A percentile compares a stretch with the other conserved stretches of the same genome.
Conservation (phyloP, 2,113 vertebrate genomes). For the Etia nguti region DNA sequence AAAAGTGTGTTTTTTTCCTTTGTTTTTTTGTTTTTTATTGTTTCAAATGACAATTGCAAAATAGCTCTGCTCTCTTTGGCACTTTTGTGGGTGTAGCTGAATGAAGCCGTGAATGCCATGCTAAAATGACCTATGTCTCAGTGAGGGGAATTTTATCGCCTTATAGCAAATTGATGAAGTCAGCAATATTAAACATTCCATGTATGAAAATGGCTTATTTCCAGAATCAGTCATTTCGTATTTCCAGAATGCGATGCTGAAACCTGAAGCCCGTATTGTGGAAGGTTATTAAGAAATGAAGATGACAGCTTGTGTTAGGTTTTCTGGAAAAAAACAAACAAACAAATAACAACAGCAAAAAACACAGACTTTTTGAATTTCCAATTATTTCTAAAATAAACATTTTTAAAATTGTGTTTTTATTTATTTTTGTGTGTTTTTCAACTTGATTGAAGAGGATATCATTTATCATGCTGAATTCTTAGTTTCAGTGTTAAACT, state of each 20-base stretch:
- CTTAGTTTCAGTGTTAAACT: not conserved
- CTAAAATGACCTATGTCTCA: not conserved
- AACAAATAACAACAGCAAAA: not conserved
- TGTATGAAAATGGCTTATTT: not conserved
- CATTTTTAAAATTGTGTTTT: not conserved
- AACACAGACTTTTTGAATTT: not conserved
- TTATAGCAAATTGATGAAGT: not conserved
- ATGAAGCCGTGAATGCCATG: not conserved
- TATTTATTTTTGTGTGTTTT: not conserved
- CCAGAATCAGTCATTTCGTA: not conserved
- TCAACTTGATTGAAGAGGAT: not conserved
- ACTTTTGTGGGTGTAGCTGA: not conserved
- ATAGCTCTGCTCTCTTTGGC: not conserved
- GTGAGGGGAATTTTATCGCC: not conserved
- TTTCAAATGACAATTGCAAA: not conserved
- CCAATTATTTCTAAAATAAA: not conserved
- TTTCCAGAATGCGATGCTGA: not conserved
- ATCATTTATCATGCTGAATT: not conserved
- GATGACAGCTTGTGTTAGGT: not conserved
- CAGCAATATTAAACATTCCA: not conserved
- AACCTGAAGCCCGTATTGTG: not conserved
- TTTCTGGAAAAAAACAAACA: not conserved
- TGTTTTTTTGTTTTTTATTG: not conserved
- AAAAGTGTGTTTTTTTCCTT: not conserved
- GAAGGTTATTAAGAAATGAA: not conserved